phyloP scores from a whole-genome alignment of 2,113 vertebrate genomes.

The Pelmatolapia mariae region DNA sequence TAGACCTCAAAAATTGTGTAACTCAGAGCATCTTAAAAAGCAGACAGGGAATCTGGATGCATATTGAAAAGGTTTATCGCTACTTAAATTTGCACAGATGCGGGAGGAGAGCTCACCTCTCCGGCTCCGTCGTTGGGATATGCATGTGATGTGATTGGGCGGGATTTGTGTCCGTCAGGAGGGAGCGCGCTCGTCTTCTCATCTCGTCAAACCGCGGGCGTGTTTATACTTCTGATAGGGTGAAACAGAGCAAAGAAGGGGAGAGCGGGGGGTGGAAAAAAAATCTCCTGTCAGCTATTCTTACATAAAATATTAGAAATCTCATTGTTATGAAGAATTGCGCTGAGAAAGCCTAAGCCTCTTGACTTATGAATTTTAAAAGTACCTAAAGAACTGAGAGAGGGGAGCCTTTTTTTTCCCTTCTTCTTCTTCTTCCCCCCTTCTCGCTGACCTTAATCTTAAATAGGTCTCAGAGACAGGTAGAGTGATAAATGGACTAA shows the following conservation, averaged over 20 bases:
- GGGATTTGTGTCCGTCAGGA: constrained; percentile 61
- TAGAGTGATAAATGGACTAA: constrained; percentile 71
- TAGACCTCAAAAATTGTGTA: constrained; percentile 27
- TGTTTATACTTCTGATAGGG: constrained; percentile 40
- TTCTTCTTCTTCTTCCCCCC: background rate
- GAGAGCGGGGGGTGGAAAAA: background rate
- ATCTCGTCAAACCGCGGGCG: constrained; percentile 21
- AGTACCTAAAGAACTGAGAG: constrained; percentile 63
- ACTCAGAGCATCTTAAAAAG: background rate
- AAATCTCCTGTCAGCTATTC: constrained; percentile 78
- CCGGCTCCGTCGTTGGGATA: background rate
- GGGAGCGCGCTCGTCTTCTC: background rate
- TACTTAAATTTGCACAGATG: constrained; percentile 9
- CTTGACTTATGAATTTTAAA: constrained; percentile 77
- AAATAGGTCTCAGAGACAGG: constrained; percentile 76
- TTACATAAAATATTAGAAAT: constrained; percentile 75
- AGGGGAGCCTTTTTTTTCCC: constrained; percentile 14
- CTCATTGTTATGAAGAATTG: constrained; percentile 74
- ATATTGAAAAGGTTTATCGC: constrained; percentile 37
- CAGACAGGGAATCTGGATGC: background rate
- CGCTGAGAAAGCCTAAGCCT: constrained; percentile 75
- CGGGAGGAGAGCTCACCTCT: background rate
- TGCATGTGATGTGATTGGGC: constrained; percentile 41
- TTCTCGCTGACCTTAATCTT: constrained; percentile 75
- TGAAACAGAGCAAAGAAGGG: constrained; percentile 32